Evolutionary conservation across 2,888 invertebrate genomes (phyloP).

Genomic region (Digitonthophagus gazella): DNA sequence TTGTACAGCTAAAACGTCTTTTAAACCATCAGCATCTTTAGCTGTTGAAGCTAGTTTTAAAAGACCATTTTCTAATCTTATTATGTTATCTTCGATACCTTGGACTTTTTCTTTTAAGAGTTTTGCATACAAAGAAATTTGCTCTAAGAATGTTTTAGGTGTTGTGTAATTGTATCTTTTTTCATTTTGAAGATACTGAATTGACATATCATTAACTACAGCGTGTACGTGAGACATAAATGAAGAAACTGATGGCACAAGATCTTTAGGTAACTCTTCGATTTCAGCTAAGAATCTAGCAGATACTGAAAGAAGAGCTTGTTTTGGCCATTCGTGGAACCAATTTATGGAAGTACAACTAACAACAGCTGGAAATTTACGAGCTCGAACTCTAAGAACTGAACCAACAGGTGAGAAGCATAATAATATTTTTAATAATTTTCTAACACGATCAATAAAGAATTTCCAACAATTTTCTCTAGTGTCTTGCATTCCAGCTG

Average conservation of each 20-base stretch:
- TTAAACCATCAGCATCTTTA: constrained; percentile 80
- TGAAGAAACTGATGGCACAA: constrained; percentile 67
- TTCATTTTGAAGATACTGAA: constrained; percentile 77
- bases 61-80: constrained; percentile 81
- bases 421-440: constrained; percentile 72
- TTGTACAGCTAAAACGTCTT: constrained; percentile 65
- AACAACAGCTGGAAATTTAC: constrained; percentile 92
- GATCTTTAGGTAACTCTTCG: constrained; percentile 63
- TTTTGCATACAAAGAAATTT: constrained; percentile 79
- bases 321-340: constrained; percentile 96
- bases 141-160: constrained; percentile 92
- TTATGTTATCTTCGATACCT: constrained; percentile 72
- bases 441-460: constrained; percentile 86
- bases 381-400: constrained; percentile 78
- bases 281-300: constrained; percentile 77
- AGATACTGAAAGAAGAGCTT: constrained; percentile 88
- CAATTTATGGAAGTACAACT: constrained; percentile 93
- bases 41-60: constrained; percentile 84
- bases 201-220: constrained; percentile 83
- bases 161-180: constrained; percentile 93
- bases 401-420: constrained; percentile 95
- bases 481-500: constrained; percentile 77
- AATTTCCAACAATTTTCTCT: constrained; percentile 94
- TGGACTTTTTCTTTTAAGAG: constrained; percentile 65
- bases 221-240: constrained; percentile 92